Evolutionary conservation across 2,113 vertebrate genomes (phyloP).

Genomic region (Sylvilagus bachmani): DNA sequence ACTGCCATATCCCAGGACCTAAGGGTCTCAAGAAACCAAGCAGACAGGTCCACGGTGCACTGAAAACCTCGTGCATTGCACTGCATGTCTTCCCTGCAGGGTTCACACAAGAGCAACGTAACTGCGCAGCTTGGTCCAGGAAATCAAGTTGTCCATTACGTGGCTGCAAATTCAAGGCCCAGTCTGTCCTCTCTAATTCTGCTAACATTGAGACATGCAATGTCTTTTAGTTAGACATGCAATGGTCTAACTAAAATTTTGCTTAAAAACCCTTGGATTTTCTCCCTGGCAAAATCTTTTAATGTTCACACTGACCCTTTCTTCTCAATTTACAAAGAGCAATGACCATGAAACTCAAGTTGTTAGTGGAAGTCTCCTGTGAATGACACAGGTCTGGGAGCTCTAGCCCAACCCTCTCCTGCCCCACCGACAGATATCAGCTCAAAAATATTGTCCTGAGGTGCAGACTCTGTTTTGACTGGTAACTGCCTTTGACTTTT

Average conservation of each 20-base stretch:
- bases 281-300: not conserved
- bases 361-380: not conserved
- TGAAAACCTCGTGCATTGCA: not conserved
- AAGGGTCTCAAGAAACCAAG: not conserved
- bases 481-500: not conserved
- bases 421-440: accelerated
- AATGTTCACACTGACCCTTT: not conserved
- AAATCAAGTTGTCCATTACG: not conserved
- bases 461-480: not conserved
- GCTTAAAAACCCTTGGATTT: not conserved
- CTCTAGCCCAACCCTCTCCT: accelerated
- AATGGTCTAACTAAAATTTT: not conserved
- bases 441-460: too few relatives aligned
- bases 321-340: not conserved
- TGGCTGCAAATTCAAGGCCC: not conserved
- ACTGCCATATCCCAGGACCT: not conserved
- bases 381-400: not conserved
- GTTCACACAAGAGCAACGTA: not conserved
- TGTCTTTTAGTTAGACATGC: too few relatives aligned
- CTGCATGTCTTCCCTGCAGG: not conserved
- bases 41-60: not conserved
- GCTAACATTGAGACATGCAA: not conserved
- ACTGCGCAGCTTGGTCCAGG: not conserved
- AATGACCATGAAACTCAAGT: not conserved
- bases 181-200: accelerated